phyloP scores from a whole-genome alignment of 2,113 vertebrate genomes.

The Saimiri boliviensis region DNA sequence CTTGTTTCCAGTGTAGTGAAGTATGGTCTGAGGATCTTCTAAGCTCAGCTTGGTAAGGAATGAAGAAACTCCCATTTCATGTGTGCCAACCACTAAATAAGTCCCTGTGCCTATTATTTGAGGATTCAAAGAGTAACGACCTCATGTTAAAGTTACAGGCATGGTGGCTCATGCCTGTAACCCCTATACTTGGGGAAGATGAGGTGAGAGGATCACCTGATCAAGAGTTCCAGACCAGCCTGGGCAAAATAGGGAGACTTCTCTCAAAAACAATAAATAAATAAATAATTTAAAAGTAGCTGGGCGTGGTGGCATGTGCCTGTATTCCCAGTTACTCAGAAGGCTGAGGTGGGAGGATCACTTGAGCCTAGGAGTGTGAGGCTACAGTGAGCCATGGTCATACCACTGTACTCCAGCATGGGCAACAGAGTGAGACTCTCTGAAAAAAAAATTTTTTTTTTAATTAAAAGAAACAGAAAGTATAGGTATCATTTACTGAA shows the following conservation, averaged over 20 bases:
- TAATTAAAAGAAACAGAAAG: background rate
- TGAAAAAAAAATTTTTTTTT: background rate
- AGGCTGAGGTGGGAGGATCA: background rate
- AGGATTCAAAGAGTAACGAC: background rate
- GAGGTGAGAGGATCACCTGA: background rate
- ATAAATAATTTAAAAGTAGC: background rate
- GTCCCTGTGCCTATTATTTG: background rate
- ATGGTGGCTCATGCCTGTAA: background rate
- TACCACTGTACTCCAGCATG: background rate
- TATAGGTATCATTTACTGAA: background rate
- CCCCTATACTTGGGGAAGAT: background rate
- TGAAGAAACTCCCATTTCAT: background rate
- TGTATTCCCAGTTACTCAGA: background rate
- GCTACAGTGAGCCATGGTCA: background rate
- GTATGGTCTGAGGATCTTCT: background rate
- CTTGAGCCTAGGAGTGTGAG: background rate
- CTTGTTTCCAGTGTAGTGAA: background rate
- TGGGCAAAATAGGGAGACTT: background rate
- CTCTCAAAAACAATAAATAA: background rate
- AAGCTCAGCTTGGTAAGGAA: slow-evolving; percentile 14
- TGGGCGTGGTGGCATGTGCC: background rate
- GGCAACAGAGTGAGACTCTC: background rate
- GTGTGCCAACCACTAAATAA: background rate
- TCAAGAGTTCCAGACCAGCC: background rate
- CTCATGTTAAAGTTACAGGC: background rate